Conservation (phyloP, 1,140 invertebrate genomes). For the Drosophila mayri region DNA sequence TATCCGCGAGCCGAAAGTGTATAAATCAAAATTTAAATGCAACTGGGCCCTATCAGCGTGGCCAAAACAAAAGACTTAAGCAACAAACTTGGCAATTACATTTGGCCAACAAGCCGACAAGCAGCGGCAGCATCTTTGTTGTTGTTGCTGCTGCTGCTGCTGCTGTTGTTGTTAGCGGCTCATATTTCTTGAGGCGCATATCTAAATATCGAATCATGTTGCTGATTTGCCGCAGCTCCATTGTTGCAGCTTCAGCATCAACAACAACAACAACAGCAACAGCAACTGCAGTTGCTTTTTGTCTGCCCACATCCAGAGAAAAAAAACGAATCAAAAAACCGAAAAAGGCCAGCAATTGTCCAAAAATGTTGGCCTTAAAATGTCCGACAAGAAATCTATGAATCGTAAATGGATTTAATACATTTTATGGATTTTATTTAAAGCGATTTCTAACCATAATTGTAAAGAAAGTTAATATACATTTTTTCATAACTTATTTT, state of each 20-base stretch:
- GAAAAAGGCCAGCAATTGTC: constrained; percentile 14
- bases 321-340: background rate
- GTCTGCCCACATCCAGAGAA: constrained; percentile 18
- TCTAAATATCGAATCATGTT: constrained; percentile 82
- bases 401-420: constrained; percentile 1
- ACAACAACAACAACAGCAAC: constrained; percentile 8
- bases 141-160: constrained; percentile 30
- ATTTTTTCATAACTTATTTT: background rate
- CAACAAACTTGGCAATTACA: constrained; percentile 83
- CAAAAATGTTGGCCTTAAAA: constrained; percentile 11
- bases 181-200: constrained; percentile 81
- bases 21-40: constrained; percentile 84
- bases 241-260: constrained; percentile 49
- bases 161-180: constrained; percentile 73
- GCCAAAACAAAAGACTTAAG: constrained; percentile 83
- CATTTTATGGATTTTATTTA: background rate
- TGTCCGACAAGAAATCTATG: background rate
- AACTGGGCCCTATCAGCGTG: constrained; percentile 60
- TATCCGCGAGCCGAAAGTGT: constrained; percentile 69
- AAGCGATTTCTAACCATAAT: background rate
- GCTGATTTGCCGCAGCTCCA: constrained; percentile 76
- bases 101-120: constrained; percentile 50
- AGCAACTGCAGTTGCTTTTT: constrained; percentile 13
- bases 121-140: constrained; percentile 70
- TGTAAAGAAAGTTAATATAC: background rate